Evolutionary conservation across 2,888 invertebrate species (phyloP).

Genomic region (Halictus quadricinctus): DNA sequence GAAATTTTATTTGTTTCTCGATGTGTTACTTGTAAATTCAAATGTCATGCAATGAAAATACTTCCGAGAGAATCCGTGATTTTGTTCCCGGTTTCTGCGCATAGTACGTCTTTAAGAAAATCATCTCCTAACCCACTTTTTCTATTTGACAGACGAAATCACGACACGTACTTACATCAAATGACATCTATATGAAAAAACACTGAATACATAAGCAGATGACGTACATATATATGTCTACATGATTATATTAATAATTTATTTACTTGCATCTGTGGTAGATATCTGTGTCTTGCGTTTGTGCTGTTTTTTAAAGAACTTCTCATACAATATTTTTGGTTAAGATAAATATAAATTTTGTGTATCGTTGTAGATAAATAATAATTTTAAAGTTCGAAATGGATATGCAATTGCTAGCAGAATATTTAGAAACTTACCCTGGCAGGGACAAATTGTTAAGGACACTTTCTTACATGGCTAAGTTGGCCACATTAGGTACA

Average conservation of each 20-base stretch:
- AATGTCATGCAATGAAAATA: background rate
- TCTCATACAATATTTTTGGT: background rate
- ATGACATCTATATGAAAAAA: background rate
- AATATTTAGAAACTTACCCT: constrained; percentile 90
- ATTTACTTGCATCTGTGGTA: constrained; percentile 3
- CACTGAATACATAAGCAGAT: background rate
- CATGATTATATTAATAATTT: background rate
- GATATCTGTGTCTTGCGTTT: background rate
- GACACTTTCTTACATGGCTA: constrained; percentile 90
- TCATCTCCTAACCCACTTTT: background rate
- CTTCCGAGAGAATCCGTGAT: background rate
- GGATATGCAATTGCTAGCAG: constrained; percentile 74
- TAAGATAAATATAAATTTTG: background rate
- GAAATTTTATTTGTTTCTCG: background rate
- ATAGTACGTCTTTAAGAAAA: background rate
- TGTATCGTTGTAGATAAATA: background rate
- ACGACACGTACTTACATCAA: background rate
- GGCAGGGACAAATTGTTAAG: constrained; percentile 94
- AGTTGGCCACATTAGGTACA: constrained; percentile 87
- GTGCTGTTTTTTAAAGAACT: background rate
- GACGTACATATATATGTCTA: background rate
- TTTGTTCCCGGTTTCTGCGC: background rate
- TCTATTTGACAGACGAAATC: background rate
- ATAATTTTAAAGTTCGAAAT: constrained; percentile 20
- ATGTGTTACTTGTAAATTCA: background rate